phyloP scores from a whole-genome alignment of 2,797 vertebrate genomes.

The Zalophus californianus region DNA sequence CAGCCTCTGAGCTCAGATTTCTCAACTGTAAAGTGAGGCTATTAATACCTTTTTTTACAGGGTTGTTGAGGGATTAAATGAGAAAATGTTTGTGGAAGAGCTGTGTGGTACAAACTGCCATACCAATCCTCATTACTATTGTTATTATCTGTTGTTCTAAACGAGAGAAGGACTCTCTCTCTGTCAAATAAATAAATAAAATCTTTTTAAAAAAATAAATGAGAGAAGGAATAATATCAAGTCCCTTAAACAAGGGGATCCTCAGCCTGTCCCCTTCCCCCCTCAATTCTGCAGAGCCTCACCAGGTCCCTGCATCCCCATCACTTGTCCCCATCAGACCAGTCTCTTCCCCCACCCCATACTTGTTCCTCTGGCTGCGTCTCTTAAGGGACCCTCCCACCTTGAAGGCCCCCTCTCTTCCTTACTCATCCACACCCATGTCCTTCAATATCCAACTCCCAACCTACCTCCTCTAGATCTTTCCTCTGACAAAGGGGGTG shows the following conservation, averaged over 20 bases:
- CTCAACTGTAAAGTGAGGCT: background rate
- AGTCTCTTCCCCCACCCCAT: background rate
- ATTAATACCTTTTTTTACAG: background rate
- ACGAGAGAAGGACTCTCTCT: background rate
- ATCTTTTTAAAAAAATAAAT: background rate
- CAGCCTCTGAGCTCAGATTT: background rate
- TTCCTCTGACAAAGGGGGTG: background rate
- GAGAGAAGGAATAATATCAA: background rate
- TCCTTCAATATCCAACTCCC: background rate
- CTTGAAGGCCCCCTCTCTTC: background rate
- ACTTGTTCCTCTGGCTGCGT: background rate
- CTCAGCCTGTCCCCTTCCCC: background rate
- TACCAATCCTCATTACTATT: background rate
- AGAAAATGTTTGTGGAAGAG: constrained; percentile 24
- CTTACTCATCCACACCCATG: background rate
- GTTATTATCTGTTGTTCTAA: background rate
- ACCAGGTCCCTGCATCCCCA: background rate
- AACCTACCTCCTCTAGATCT: background rate
- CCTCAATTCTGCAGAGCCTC: accelerated
- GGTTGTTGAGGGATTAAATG: constrained; percentile 9
- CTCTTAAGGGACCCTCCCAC: background rate
- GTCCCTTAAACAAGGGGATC: background rate
- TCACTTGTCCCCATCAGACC: background rate
- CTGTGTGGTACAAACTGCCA: background rate
- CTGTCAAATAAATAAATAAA: no score